Base-by-base conservation (phyloP, 2,888 invertebrate species). In the Amiota minor region DNA sequence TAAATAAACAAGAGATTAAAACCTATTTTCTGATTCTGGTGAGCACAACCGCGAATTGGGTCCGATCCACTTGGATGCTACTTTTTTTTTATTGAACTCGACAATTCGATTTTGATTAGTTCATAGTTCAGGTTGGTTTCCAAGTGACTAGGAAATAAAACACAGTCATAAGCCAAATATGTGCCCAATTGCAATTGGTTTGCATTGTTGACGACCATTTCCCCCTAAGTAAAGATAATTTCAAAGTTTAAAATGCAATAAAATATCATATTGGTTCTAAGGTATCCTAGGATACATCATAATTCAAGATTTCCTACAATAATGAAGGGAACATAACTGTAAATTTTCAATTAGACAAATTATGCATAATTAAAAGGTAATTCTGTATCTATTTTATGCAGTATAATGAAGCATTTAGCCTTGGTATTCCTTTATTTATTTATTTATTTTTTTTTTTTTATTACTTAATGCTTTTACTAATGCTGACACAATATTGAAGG, bases 261-360 rank as follows among this genome's bases (percentile, higher is more conserved):
- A 23, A 23, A 23, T 23, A 53, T 53, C 14, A 53, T 16, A 11
- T 53, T 12, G 12, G 8, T 16, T 53, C 9, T 16, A 16, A 4
- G 53, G 8, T 53, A 53, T 12, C 16, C 1, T 16, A 2, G 0
- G 16, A 55, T n/a, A 10, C 1, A 9, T 55, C 0, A 18, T 20
- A n/a, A n/a, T 45, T 16, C 47, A 16, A 16, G 18, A 65, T 18
- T 16, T n/a, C 16, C 47, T 6, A 35, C 35, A 35, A 6, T 35
- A 35, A 35, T 4, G 6, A 35, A 35, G 35, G 23, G 35, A 35
- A 35, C 6, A 35, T 35, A 65, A 46, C 16, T n/a, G 45, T n/a
- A 65, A 65, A n/a, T 65, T 2, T 65, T 65, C 64, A 47, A 65
- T 65, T 65, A 65, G 9, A 9, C 47, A 47, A 65, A 18, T 65